These are phyloP conservation scores for Pomphorhynchus laevis DNA, from an alignment of 1,140 invertebrate genomes.

Conservation along the genomic window DNA sequence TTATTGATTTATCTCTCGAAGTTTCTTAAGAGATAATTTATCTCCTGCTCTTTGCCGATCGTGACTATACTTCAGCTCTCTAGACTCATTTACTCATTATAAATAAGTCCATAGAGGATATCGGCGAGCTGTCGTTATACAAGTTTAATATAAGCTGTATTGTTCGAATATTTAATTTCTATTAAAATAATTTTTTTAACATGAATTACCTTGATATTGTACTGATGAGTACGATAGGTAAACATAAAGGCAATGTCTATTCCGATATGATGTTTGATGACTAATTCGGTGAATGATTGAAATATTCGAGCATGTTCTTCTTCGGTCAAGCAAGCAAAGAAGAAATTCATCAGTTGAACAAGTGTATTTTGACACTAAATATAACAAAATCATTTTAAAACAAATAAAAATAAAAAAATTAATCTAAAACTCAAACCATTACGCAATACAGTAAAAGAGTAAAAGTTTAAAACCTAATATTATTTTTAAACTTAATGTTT, in stretches of 20 bases:
- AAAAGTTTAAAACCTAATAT: no score
- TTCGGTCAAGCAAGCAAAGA: slow-evolving; percentile 52
- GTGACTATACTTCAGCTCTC: no score
- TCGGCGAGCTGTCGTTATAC: no score
- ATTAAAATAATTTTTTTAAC: neutral
- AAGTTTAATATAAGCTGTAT: no score
- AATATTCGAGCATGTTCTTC: slow-evolving; percentile 63
- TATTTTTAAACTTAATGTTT: no score
- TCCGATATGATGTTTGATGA: slow-evolving; percentile 63
- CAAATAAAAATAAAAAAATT: slow-evolving; percentile 8
- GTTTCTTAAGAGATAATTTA: no score
- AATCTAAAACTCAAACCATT: neutral
- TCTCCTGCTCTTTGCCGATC: no score
- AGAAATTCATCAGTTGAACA: slow-evolving; percentile 78
- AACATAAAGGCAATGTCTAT: slow-evolving; percentile 82
- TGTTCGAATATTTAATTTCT: no score
- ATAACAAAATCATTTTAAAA: slow-evolving; percentile 2
- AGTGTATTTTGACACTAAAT: slow-evolving; percentile 74
- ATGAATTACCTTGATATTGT: slow-evolving; percentile 42
- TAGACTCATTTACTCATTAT: no score
- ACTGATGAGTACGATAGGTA: slow-evolving; percentile 48
- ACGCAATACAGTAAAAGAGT: no score
- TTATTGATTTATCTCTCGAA: no score
- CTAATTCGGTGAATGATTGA: slow-evolving; percentile 47
- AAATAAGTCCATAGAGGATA: no score